Evolutionary conservation across 2,888 invertebrate genomes (phyloP), one percentile per base, ranked within the genome.

Genomic region (Lampropteryx suffumata): DNA sequence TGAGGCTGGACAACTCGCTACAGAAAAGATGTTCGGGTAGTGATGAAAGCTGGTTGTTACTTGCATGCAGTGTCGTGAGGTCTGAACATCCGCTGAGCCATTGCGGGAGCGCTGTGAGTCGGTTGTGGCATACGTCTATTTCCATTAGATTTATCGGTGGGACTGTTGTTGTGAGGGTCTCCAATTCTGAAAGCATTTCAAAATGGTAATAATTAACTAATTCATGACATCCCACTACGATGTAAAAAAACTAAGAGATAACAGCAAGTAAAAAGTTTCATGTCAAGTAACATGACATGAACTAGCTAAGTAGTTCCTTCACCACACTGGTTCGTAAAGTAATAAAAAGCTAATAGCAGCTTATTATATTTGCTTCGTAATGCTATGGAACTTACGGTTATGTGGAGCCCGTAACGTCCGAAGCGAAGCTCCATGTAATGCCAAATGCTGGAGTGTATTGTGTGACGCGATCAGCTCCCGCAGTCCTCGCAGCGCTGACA

Each of bases 71-170:
- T 7, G 93, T 94, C 36, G 93, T 92, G 36, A 96, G 84, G 55
- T 94, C 92, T 11, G 92, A 93, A 68, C 96, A 94, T 27, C 93
- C 93, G 8, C 94, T 93, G 33, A 95, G 84, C 96, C 96, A 96
- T 64, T 94, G 94, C 0, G 96, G 96, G 42, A 96, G 79, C 4
- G 92, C 87, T 13, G 92, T 92, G 51, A 96, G 81, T 65, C 94
- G 93, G 70, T 96, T 96, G 75, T 95, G 94, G 5, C 95, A 95
- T 8, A 96, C 93, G 71, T 97, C 94, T 35, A 97, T 91, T 73
- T 95, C 95, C 59, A 93, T 92, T 37, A 97, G 84, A 72, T 94
- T 93, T 21, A 91, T 87, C 14, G 96, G 96, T 41, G 93, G 92
- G 13, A 95, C 94, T 41, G 92, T 91, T 7, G 95, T 92, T 3